Conservation (phyloP, 2,888 invertebrate genomes). For the Trachelus stipa region DNA sequence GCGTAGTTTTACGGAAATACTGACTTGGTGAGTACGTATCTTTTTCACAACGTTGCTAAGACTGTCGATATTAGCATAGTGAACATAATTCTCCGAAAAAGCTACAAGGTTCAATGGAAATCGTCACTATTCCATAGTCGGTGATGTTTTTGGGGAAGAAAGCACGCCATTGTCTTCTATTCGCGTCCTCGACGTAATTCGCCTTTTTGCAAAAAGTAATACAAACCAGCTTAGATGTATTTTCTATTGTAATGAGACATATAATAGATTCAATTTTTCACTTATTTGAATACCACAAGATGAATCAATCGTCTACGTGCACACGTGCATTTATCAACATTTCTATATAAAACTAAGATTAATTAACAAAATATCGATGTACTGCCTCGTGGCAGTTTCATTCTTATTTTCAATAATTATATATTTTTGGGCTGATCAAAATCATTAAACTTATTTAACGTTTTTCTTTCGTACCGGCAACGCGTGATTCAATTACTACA, state of each 20-base stretch:
- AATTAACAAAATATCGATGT: not conserved
- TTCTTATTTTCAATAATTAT: not conserved
- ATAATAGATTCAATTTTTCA: not conserved
- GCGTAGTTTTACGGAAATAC: conserved; percentile 50
- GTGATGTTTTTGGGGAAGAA: conserved; percentile 1
- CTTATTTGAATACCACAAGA: not conserved
- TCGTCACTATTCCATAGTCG: conserved; percentile 11
- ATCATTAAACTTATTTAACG: not conserved
- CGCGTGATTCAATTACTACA: not conserved
- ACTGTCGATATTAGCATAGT: not conserved
- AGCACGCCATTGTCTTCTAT: conserved; percentile 37
- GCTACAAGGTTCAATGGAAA: conserved; percentile 7
- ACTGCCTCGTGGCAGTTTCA: not conserved
- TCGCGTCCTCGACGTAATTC: conserved; percentile 14
- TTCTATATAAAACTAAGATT: not conserved
- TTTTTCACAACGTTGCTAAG: not conserved
- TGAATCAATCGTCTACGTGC: too few relatives aligned
- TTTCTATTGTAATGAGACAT: not conserved
- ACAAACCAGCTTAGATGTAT: not conserved
- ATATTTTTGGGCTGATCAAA: not conserved
- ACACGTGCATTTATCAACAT: not conserved
- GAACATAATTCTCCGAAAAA: conserved; percentile 11
- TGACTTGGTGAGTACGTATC: conserved; percentile 53
- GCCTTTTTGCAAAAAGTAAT: conserved; percentile 1
- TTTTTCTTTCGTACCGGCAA: not conserved